These are phyloP conservation scores for Acanthosepion pharaonis DNA, from an alignment of 2,888 invertebrate species.

Conservation along the genomic window DNA sequence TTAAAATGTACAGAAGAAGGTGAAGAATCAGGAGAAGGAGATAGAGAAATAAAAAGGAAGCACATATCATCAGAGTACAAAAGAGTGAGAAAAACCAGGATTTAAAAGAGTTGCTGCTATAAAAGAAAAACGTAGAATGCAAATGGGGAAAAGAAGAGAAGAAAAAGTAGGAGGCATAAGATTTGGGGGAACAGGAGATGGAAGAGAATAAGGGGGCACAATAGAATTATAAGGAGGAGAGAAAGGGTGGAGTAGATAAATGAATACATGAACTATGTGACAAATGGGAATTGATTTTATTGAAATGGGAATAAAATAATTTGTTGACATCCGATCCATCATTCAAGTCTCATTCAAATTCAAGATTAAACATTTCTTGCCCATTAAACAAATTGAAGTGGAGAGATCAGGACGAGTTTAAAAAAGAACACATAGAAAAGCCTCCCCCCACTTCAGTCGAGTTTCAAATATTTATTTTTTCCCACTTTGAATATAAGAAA, in stretches of 20 bases:
- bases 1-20: too few species aligned
- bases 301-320: slow-evolving; percentile 20
- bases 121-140: neutral
- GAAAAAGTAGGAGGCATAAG: neutral
- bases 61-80: too few species aligned
- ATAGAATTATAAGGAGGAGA: neutral
- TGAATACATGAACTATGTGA: neutral
- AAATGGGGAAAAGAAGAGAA: neutral
- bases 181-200: neutral
- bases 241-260: neutral
- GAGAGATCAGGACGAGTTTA: neutral
- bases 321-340: slow-evolving; percentile 21
- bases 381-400: neutral
- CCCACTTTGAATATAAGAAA: neutral
- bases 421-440: too few species aligned
- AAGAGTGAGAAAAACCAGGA: too few species aligned
- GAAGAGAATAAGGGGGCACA: neutral
- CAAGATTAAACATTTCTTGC: slow-evolving; percentile 24
- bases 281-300: slow-evolving; percentile 33
- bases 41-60: too few species aligned
- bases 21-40: too few species aligned
- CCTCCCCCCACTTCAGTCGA: neutral
- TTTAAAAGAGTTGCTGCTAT: too few species aligned
- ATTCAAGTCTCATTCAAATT: neutral
- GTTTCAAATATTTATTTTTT: neutral